Evolutionary conservation across 1,140 invertebrate genomes (phyloP), one percentile per base, ranked within the genome.

Genomic region (Drosophila sp.): DNA sequence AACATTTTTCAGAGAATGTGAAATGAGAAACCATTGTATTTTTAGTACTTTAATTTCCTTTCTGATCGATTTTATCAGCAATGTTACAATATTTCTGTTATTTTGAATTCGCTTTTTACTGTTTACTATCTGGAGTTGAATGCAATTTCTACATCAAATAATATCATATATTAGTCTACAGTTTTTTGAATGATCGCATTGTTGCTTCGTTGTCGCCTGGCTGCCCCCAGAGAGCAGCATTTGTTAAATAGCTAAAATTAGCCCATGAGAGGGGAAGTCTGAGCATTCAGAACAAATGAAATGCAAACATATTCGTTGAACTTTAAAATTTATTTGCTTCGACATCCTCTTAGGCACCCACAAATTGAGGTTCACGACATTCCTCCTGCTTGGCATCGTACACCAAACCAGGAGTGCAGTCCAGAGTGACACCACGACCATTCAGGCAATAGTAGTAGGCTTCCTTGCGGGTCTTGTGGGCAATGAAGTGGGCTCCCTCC

Each of bases 361-460:
- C 38, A 14, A 66, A 59, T 11, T 71, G 54, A 0, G 77, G 70
- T 29, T 77, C 73, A 14, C 80, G 80, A 50, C 90, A 91, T 16
- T 80, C 71, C 48, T 81, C 54, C 1, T 43, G 18, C 46, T 66
- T 56, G 38, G 63, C 48, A 65, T 91, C 90, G 27, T 76, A 91
- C 0, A 89, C 62, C 56, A 91, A 56, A 9, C 90, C 90, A 2
- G 90, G 90, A 6, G 90, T 91, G 61, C 90, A 91, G 9, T 90
- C 83, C 48, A 91, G 38, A 13, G 50, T 75, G 27, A 91, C 70
- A 14, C 86, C 90, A 29, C 63, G 71, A 0, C 90, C 90, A 50
- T 91, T 76, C 45, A 73, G 9, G 18, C 90, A 91, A 16, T 80
- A 91, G 34, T 91, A 91, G 45, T 91, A 91, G 25, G 77, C 79